A percentile compares a stretch with the other conserved stretches of the same genome.
Conservation (phyloP, 23 tunicate genomes). For the Botrylloides violaceus region DNA sequence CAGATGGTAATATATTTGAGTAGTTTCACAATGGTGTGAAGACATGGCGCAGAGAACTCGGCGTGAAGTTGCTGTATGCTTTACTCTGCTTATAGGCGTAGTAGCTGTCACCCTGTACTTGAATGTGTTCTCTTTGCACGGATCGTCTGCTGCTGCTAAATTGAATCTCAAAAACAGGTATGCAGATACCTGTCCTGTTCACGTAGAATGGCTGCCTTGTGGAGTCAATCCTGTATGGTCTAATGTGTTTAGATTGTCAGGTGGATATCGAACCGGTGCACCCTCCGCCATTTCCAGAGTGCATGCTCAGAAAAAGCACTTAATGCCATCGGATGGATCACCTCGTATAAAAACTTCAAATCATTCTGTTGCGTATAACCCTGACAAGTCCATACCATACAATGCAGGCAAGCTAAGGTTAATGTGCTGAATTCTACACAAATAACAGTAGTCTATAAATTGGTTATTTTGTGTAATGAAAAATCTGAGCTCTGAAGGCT, state of each 20-base stretch:
- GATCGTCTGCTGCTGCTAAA: conserved; percentile 11
- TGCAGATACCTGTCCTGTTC: no score
- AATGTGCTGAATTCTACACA: neutral
- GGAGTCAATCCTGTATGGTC: neutral
- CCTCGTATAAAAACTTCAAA: no score
- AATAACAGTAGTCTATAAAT: no score
- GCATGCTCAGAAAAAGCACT: no score
- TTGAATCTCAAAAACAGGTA: conserved; percentile 15
- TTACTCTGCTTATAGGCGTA: conserved; percentile 6
- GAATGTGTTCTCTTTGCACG: conserved; percentile 24
- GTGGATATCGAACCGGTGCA: neutral
- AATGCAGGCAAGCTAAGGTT: neutral
- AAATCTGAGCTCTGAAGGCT: no score
- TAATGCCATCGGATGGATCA: no score
- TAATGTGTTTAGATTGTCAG: neutral
- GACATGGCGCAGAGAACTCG: conserved; percentile 17
- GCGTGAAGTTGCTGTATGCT: conserved; percentile 32
- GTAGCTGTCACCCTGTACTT: conserved; percentile 14
- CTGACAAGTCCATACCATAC: neutral
- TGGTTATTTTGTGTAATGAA: no score
- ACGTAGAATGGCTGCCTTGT: no score
- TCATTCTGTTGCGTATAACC: neutral
- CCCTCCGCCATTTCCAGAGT: neutral
- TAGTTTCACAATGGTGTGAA: neutral
- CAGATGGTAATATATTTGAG: no score